These are phyloP conservation scores for Agonopterix alstromeriana DNA, from an alignment of 2,888 invertebrate species.

Conservation along the genomic window DNA sequence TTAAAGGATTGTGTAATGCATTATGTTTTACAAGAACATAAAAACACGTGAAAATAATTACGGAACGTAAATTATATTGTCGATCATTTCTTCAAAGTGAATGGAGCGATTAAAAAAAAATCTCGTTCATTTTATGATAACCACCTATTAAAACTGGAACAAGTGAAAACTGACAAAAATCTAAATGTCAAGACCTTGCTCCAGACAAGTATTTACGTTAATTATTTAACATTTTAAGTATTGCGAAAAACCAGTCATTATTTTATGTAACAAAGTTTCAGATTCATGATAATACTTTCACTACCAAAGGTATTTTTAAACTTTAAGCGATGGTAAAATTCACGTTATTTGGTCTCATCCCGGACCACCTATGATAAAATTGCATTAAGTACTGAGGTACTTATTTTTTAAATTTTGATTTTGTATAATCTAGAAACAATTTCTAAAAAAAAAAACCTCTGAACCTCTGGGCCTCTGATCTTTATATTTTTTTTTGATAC, in stretches of 20 bases:
- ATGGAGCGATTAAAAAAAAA: not conserved
- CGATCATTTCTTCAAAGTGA: slow-evolving; percentile 2
- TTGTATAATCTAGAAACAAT: too few relatives aligned
- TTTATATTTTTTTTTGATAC: too few relatives aligned
- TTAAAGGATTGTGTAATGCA: too few relatives aligned
- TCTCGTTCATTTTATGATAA: slow-evolving; percentile 15
- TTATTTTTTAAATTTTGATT: too few relatives aligned
- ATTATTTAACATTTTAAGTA: slow-evolving; percentile 51
- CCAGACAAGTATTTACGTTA: slow-evolving; percentile 43
- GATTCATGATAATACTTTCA: slow-evolving; percentile 11
- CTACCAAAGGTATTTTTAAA: too few relatives aligned
- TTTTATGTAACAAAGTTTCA: slow-evolving; percentile 11
- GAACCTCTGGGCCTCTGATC: too few relatives aligned
- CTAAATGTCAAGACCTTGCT: slow-evolving; percentile 65
- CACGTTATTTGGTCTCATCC: too few relatives aligned
- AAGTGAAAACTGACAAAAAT: slow-evolving; percentile 53
- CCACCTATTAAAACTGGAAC: slow-evolving; percentile 46
- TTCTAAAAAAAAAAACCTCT: too few relatives aligned
- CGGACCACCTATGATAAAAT: too few relatives aligned
- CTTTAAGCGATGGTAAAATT: too few relatives aligned
- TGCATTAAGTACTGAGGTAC: too few relatives aligned
- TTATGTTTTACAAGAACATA: not conserved
- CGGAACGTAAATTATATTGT: not conserved
- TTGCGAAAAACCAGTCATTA: slow-evolving; percentile 27
- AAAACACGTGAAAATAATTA: not conserved